phyloP scores from a whole-genome alignment of 2,113 vertebrate genomes.

The Perca fluviatilis region DNA sequence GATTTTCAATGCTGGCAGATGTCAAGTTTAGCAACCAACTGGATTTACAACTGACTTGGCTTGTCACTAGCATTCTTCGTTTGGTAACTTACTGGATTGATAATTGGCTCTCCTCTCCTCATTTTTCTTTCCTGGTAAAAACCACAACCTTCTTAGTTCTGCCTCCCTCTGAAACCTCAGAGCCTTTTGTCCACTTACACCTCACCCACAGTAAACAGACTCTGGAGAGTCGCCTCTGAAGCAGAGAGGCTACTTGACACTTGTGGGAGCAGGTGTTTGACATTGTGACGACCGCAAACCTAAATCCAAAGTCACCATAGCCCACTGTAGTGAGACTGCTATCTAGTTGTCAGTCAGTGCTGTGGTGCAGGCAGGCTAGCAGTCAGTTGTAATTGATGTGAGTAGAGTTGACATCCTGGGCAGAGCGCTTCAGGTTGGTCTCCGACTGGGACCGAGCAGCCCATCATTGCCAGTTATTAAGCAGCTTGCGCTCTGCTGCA shows the following conservation, averaged over 20 bases:
- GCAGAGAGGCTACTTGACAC: constrained; percentile 63
- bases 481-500: constrained; percentile 78
- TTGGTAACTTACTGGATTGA: background rate
- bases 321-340: constrained; percentile 64
- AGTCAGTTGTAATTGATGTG: constrained; percentile 82
- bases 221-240: constrained; percentile 42
- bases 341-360: constrained; percentile 75
- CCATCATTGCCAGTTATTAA: constrained; percentile 86
- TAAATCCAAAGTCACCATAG: constrained; percentile 69
- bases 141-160: constrained; percentile 5
- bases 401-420: constrained; percentile 82
- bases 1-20: background rate
- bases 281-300: constrained; percentile 58
- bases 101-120: constrained; percentile 11
- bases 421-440: constrained; percentile 83
- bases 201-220: constrained; percentile 40
- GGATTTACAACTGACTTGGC: background rate
- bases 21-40: constrained; percentile 6
- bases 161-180: constrained; percentile 20
- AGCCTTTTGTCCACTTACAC: background rate
- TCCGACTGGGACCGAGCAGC: constrained; percentile 81
- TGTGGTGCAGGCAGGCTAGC: constrained; percentile 67
- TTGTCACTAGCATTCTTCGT: background rate
- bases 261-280: constrained; percentile 72
- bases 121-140: constrained; percentile 3